Evolutionary conservation across 2,797 vertebrate genomes (phyloP), one percentile per base, ranked within the genome.

Genomic region (Gastrophryne carolinensis): DNA sequence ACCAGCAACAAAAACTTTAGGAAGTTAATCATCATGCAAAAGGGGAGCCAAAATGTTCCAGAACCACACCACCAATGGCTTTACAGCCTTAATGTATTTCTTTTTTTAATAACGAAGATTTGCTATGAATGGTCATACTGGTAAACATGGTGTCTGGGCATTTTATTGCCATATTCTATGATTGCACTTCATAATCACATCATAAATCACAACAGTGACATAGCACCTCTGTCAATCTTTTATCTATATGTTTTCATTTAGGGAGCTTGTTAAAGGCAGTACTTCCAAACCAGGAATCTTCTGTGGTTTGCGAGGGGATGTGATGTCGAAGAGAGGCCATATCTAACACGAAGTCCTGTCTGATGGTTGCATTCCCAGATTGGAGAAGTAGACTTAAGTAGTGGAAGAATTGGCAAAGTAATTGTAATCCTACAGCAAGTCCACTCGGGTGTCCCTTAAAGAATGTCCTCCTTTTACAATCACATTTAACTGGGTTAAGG

Each of bases 401-500:
- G 11, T 52, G 11, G 23, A 39, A 35, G 19, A 21, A 41, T 62
- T 50, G 41, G 15, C 30, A 24, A 15, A 5, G 41, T 13, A 27
- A 64, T 61, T 19, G 35, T 26, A 44, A 21, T 39, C 9, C n/a
- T 71, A 47, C 32, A 68, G n/a, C 32, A 29, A 57, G 58, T 10
- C 24, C 15, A 23, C 11, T 19, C 21, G 39, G 41, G 9, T 30
- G 15, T 54, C 17, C 56, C 10, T 13, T 49, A 26, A n/a, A 44
- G 9, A n/a, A 11, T 39, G 17, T 65, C 23, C 21, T 70, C 26
- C 58, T 78, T 29, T 72, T 61, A 72, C 68, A 78, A 81, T 82
- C 85, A 86, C 83, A 87, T 86, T 12, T 83, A 81, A 81, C 84
- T 89, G 84, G 85, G 86, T 92, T 93, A 93, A 93, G 91, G 91